Evolutionary conservation across 2,888 invertebrate genomes (phyloP), one percentile per base, ranked within the genome.

Genomic region (Lepas anatifera): DNA sequence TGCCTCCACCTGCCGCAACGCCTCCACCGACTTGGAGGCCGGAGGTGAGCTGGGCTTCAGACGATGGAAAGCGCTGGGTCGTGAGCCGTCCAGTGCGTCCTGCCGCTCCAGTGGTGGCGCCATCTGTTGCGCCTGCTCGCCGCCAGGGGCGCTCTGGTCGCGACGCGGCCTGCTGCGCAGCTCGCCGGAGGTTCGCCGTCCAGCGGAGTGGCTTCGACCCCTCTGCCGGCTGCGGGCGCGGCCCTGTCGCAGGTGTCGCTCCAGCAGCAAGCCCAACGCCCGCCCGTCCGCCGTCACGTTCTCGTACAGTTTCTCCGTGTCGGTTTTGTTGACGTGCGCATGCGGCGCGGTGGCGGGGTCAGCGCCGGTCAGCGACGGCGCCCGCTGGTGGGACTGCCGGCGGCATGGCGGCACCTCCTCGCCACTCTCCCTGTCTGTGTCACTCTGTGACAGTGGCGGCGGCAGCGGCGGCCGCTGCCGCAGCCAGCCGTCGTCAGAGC

Each of bases 361-460:
- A 3, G n/a, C n/a, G 90, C 90, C 78, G 90, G 90, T 70, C 90
- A 86, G 78, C 90, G 90, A 0, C 88, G 87, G 75, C 87, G 88
- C 75, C 88, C 88, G 77, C 90, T 90, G 90, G 90, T 90, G 76
- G 90, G 90, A 0, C 86, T 89, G 1, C 84, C 85, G 68, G 86
- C 27, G 32, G 77, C 73, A 43, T 76, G 75, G 13, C 74, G 70
- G 27, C 70, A 18, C 63, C 67, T 39, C 68, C 46, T 32, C 70
- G 67, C 37, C 90, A 90, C 86, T 78, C 90, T 90, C 88, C 87
- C 75, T 87, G 88, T 75, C 88, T 88, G 76, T 90, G 90, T 90
- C 90, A 90, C 76, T 90, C 90, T 0, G 87, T 89, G 1, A 84
- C 75, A 18, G 63, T 37, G 10, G 67, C 2, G 52, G 52, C 75